Evolutionary conservation across 2,888 invertebrate genomes (phyloP).

Genomic region (Argyra leucocephala): DNA sequence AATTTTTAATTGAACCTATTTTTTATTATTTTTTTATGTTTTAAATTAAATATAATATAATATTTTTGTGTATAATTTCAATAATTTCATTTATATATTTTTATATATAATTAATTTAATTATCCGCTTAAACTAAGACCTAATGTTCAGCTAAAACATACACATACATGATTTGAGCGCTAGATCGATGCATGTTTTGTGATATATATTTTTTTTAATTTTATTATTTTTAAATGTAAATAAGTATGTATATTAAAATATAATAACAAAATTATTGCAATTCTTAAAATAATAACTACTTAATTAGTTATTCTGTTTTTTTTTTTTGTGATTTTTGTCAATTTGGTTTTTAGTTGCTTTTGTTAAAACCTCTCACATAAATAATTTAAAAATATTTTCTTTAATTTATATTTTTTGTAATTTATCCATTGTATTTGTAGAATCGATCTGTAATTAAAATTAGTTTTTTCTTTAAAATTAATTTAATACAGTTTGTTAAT

Average conservation of each 20-base stretch:
- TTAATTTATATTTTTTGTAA: not conserved
- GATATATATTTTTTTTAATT: not conserved
- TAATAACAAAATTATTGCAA: constrained; percentile 6
- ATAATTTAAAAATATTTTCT: not conserved
- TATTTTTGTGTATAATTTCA: not conserved
- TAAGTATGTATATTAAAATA: not conserved
- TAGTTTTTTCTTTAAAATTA: too few species aligned
- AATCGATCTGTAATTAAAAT: not conserved
- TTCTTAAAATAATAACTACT: constrained; percentile 2
- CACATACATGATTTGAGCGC: constrained; percentile 6
- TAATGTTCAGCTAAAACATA: constrained; percentile 1
- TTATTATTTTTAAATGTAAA: not conserved
- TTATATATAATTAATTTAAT: not conserved
- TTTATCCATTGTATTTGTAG: not conserved
- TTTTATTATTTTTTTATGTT: not conserved
- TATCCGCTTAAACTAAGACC: not conserved
- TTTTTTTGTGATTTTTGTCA: not conserved
- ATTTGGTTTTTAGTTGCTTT: too few species aligned
- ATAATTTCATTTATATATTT: not conserved
- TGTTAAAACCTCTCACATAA: not conserved
- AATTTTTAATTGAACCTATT: constrained; percentile 1
- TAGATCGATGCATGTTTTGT: constrained; percentile 1
- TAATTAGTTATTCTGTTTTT: not conserved
- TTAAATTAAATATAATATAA: not conserved
- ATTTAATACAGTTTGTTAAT: too few species aligned